Base-by-base conservation (phyloP, 2,113 vertebrate species). In the Gorilla gorilla region DNA sequence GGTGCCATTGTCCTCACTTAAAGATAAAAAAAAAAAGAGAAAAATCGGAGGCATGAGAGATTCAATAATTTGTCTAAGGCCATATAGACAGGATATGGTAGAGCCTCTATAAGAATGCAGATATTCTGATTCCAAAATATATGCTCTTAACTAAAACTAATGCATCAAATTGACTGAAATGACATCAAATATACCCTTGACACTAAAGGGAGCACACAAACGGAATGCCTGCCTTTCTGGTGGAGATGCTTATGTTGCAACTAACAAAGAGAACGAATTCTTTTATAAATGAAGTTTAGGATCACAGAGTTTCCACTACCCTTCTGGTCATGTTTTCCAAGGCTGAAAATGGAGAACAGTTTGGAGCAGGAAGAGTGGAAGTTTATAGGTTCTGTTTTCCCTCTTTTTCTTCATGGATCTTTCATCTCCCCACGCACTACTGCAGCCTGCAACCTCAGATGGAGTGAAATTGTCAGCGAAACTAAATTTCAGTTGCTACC, bases 251-350 rank as follows among this genome's bases (percentile, higher is more conserved):
- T 76, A 91, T 70, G 68, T 68, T 78, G 7, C 11, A 85, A 10
- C 90, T 97, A 93, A 73, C 38, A 70, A 66, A 95, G 22, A 94
- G 38, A 91, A 61, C 4, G 75, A n/a, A 35, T 91, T 87, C 12
- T 79, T 94, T 75, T 89, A 38, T 75, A 79, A n/a, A 45, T 59
- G 27, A 8, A 10, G 23, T 84, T 52, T 59, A 75, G 38, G 6
- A 80, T 84, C 25, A 87, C 13, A 96, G 83, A 92, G 14, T 93
- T 92, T 79, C 79, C 66, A 78, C 94, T 73, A 55, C 30, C 43
- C 35, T 52, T 84, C 75, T 72, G 97, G 38, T 83, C 73, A 80
- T 5, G 0, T 94, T 96, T 92, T 88, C 38, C 2, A 52, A 81
- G 43, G 10, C 35, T 92, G 83, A 83, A 94, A 92, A 72, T 89